Evolutionary conservation across 1,140 invertebrate species (phyloP).

Genomic region (Conus betulinus): DNA sequence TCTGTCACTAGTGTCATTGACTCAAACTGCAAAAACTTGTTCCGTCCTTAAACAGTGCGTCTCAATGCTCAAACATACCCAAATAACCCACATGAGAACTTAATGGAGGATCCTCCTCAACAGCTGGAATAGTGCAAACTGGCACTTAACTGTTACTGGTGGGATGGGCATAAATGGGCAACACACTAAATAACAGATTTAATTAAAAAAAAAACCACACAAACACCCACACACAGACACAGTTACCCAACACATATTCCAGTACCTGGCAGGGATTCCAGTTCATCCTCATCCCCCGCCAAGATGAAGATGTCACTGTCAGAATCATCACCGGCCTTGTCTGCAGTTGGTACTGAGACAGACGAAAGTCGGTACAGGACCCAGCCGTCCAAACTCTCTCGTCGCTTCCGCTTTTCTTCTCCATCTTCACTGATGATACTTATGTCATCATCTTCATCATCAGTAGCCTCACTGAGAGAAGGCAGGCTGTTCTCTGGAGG

Average conservation of each 20-base stretch:
- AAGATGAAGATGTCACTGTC: constrained; percentile 40
- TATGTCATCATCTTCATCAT: constrained; percentile 23
- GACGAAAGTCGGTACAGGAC: neutral
- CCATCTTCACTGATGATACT: constrained; percentile 25
- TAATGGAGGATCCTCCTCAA: too few species aligned
- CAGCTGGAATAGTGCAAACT: too few species aligned
- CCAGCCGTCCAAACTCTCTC: neutral
- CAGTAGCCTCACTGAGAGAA: neutral
- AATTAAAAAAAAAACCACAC: neutral
- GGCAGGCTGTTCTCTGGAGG: neutral
- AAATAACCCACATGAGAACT: too few species aligned
- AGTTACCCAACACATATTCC: neutral
- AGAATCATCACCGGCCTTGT: constrained; percentile 5
- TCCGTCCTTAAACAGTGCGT: too few species aligned
- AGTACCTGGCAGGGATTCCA: constrained; percentile 15
- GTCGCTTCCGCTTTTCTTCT: neutral
- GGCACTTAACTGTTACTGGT: too few species aligned
- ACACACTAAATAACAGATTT: too few species aligned
- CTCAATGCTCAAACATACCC: too few species aligned
- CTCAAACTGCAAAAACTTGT: too few species aligned
- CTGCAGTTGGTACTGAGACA: neutral
- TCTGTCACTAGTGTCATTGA: too few species aligned
- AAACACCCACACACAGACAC: neutral
- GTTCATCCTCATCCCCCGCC: constrained; percentile 19
- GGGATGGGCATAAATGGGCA: too few species aligned